Base-by-base conservation (phyloP, 2,797 vertebrate species). In the Dryobates pubescens region DNA sequence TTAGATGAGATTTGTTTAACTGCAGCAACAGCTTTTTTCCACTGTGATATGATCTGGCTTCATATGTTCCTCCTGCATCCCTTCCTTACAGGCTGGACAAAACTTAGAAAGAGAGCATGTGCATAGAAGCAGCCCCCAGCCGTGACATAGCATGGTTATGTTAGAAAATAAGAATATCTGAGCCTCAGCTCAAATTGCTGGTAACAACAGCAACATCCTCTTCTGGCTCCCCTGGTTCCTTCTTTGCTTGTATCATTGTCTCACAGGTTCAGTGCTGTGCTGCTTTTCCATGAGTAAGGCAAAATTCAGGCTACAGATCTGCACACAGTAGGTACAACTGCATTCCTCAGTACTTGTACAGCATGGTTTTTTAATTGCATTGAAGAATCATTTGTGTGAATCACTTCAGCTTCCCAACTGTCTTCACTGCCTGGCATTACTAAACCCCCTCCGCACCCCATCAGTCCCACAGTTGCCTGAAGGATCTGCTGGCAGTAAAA, bases 281-380 rank as follows among this genome's bases (percentile, higher is more conserved):
- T 85, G 34, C 13, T 85, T 76, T 80, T 64, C n/a, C 30, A 61
- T 0, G 2, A 34, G 43, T 20, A 82, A 83, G 17, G 56, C 36
- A 65, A 91, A 86, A 68, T 32, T 71, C 63, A 69, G 58, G 12
- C 51, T 30, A 27, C 43, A 82, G 19, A 26, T 62, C 20, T 1
- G 1, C 43, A 59, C n/a, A 15, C 16, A 49, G 43, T 26, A 76
- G 29, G 16, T 29, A 70, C 3, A 59, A 14, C 13, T 57, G 8
- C 67, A 14, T 76, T 73, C n/a, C 30, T 69, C 72, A 14, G 13
- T 75, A 41, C 58, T 86, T 84, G 29, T 6, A 23, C 13, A 20
- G 18, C 0, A 1, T 8, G 2, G 0, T 27, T 75, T 69, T 69
- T 70, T 30, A 41, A 34, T 56, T 56, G 12, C 56, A 16, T n/a